Percentiles rank a stretch among this genome's conserved stretches.
Evolutionary conservation across 1,140 invertebrate species (phyloP).

Genomic region (Heterodera carotae): DNA sequence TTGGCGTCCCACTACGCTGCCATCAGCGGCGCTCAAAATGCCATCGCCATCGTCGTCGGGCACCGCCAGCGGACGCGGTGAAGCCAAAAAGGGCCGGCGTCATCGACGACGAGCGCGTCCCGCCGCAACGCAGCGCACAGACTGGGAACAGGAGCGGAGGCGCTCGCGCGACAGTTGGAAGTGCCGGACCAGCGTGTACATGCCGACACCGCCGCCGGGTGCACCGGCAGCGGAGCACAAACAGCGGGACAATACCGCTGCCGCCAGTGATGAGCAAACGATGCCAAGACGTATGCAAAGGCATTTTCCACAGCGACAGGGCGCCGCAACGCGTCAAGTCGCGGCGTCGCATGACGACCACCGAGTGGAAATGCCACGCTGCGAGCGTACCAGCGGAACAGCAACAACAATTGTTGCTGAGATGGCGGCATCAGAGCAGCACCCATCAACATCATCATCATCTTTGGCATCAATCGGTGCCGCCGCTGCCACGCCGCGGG

Average conservation of each 20-base stretch:
- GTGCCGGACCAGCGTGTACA: slow-evolving; percentile 12
- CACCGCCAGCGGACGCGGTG: background rate
- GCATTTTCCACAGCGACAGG: too few relatives aligned
- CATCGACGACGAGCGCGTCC: background rate
- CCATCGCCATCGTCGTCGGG: background rate
- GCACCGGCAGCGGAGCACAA: background rate
- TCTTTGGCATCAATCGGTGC: too few relatives aligned
- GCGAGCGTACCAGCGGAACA: too few relatives aligned
- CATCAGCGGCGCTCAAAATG: background rate
- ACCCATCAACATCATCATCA: too few relatives aligned
- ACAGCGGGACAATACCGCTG: background rate
- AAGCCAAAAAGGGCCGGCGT: background rate
- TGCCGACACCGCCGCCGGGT: background rate
- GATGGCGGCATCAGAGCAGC: too few relatives aligned
- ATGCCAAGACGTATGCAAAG: background rate
- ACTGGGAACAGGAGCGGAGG: background rate
- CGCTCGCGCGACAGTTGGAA: background rate
- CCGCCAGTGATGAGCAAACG: background rate
- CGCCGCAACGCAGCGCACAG: background rate
- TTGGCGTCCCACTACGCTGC: background rate
- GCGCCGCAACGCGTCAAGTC: too few relatives aligned
- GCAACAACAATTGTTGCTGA: too few relatives aligned
- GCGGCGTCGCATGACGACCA: slow-evolving; percentile 5
- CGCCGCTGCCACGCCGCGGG: too few relatives aligned
- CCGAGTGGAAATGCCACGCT: too few relatives aligned